Conservation (phyloP, 37 sponge, comb jelly and placozoan genomes). For the Hormiphora californensis region DNA sequence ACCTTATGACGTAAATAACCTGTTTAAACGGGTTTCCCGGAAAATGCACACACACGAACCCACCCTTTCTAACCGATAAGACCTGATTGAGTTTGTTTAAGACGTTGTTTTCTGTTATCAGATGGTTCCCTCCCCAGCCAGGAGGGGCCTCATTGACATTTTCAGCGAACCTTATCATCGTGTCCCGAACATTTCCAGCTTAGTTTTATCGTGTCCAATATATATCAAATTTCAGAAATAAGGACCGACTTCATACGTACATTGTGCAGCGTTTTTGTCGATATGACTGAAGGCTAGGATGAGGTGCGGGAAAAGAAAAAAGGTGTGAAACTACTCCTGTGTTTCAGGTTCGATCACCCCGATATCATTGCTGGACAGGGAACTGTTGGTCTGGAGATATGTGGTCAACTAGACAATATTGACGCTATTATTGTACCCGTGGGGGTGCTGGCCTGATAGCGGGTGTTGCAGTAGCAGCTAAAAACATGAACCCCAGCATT, state of each 20-base stretch:
- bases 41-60: too few species aligned
- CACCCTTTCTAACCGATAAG: too few species aligned
- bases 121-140: too few species aligned
- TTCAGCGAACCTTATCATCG: too few species aligned
- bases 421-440: constrained; percentile 86
- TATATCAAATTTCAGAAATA: background rate
- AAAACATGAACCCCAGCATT: constrained; percentile 65
- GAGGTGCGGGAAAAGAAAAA: too few species aligned
- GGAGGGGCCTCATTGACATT: too few species aligned
- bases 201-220: too few species aligned
- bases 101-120: too few species aligned
- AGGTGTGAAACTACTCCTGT: background rate
- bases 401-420: constrained; percentile 65
- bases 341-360: constrained; percentile 67
- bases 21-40: too few species aligned
- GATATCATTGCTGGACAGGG: constrained; percentile 78
- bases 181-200: too few species aligned
- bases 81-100: too few species aligned
- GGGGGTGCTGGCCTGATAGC: constrained; percentile 88
- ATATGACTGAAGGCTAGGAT: background rate
- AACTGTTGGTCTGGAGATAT: constrained; percentile 73
- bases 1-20: too few species aligned
- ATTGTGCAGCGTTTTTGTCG: background rate
- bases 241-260: background rate
- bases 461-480: constrained; percentile 70